Evolutionary conservation across 1,140 invertebrate genomes (phyloP).

Genomic region (Schlechtendalia chinensis): DNA sequence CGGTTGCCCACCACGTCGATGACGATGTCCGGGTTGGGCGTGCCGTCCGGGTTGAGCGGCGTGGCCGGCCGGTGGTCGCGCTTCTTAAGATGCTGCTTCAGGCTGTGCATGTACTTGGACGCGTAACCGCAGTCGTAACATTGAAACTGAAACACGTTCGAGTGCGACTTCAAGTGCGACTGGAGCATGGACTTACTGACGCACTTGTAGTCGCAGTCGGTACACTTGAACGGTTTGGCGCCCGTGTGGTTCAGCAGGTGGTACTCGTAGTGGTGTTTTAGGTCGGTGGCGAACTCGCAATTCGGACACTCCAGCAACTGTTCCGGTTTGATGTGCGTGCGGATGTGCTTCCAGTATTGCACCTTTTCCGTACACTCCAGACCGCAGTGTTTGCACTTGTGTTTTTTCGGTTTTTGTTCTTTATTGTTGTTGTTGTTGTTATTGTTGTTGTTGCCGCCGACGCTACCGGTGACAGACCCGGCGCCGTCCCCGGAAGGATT

Average conservation of each 20-base stretch:
- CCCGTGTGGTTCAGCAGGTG: slow-evolving; percentile 94
- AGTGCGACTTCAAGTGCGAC: slow-evolving; percentile 97
- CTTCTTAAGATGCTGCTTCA: slow-evolving; percentile 93
- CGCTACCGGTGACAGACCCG: not conserved
- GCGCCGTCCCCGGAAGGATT: not conserved
- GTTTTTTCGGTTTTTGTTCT: slow-evolving; percentile 47
- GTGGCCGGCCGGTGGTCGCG: slow-evolving; percentile 79
- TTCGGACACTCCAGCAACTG: slow-evolving; percentile 86
- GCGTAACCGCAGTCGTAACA: slow-evolving; percentile 95
- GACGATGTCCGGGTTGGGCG: slow-evolving; percentile 79
- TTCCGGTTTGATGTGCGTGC: slow-evolving; percentile 85
- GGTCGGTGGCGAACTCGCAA: slow-evolving; percentile 97
- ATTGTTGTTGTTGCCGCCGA: not conserved
- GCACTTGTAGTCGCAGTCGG: slow-evolving; percentile 86
- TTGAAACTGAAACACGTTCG: slow-evolving; percentile 92
- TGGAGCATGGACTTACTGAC: slow-evolving; percentile 99
- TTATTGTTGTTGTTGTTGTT: slow-evolving; percentile 39
- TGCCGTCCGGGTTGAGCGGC: slow-evolving; percentile 83
- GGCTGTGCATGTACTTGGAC: slow-evolving; percentile 96
- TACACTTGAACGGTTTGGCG: slow-evolving; percentile 95
- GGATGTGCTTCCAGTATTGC: slow-evolving; percentile 91
- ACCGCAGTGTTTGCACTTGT: slow-evolving; percentile 83
- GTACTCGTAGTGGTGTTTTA: slow-evolving; percentile 98
- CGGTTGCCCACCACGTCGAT: slow-evolving; percentile 88
- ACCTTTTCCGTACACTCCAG: slow-evolving; percentile 81